Conservation (phyloP, 1,140 invertebrate species). For the Colletes latitarsis region DNA sequence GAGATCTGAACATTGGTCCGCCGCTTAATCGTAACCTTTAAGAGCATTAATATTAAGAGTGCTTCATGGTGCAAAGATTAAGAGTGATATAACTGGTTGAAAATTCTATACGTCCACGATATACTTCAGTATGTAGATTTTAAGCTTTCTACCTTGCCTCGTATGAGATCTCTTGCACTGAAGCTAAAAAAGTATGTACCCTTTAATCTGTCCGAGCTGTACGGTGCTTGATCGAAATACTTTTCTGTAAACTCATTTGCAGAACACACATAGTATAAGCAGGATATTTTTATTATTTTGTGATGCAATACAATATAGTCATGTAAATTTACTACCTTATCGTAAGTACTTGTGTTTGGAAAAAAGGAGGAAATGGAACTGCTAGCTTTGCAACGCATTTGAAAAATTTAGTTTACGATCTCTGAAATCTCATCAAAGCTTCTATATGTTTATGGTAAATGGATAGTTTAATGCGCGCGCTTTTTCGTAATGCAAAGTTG, state of each 20-base stretch:
- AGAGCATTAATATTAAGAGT: constrained; percentile 45
- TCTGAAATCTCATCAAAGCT: constrained; percentile 17
- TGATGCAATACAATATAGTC: constrained; percentile 33
- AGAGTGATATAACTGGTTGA: constrained; percentile 34
- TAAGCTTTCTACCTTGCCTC: constrained; percentile 39
- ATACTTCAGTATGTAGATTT: constrained; percentile 46
- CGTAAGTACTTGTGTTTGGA: constrained; percentile 1
- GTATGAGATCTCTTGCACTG: constrained; percentile 20
- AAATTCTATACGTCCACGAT: constrained; percentile 63
- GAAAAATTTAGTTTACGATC: constrained; percentile 38
- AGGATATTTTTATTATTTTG: constrained; percentile 42
- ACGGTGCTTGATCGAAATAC: constrained; percentile 37
- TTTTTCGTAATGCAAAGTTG: constrained; percentile 1
- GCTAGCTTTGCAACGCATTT: neutral
- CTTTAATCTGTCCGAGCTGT: constrained; percentile 37
- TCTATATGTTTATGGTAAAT: neutral
- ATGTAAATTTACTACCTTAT: constrained; percentile 25
- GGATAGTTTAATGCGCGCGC: neutral
- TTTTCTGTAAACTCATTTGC: constrained; percentile 19
- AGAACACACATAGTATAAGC: constrained; percentile 10
- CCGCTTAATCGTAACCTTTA: constrained; percentile 75
- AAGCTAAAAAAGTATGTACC: constrained; percentile 32
- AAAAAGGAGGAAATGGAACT: neutral
- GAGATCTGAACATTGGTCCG: constrained; percentile 88
- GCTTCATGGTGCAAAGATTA: constrained; percentile 56